These are phyloP conservation scores for Caenorhabditis doughertyi DNA, from an alignment of 2,888 invertebrate genomes.

Conservation along the genomic window DNA sequence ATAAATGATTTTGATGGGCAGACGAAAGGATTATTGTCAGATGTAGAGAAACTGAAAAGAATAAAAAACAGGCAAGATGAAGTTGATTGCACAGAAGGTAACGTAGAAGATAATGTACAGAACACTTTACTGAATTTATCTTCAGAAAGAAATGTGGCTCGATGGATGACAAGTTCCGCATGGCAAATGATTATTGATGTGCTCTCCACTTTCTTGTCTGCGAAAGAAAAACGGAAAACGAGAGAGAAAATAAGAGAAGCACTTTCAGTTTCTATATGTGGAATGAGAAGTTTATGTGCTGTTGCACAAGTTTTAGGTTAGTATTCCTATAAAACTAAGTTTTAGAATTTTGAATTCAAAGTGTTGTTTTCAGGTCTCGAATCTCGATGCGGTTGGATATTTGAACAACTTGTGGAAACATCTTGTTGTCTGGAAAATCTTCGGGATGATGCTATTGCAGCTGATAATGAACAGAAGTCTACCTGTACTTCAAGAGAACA, in stretches of 20 bases:
- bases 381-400: slow-evolving; percentile 90
- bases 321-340: background rate
- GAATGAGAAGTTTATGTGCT: slow-evolving; percentile 68
- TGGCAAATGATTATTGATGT: slow-evolving; percentile 72
- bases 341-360: no score
- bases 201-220: slow-evolving; percentile 70
- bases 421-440: slow-evolving; percentile 89
- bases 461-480: slow-evolving; percentile 73
- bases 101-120: no score
- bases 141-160: slow-evolving; percentile 65
- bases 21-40: slow-evolving; percentile 68
- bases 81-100: slow-evolving; percentile 36
- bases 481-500: slow-evolving; percentile 85
- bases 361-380: slow-evolving; percentile 29
- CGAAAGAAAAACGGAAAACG: slow-evolving; percentile 64
- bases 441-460: slow-evolving; percentile 67
- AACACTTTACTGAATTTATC: background rate
- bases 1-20: slow-evolving; percentile 71
- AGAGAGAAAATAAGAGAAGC: slow-evolving; percentile 70
- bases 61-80: slow-evolving; percentile 51
- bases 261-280: slow-evolving; percentile 69
- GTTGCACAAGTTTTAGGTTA: slow-evolving; percentile 70
- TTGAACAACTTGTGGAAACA: slow-evolving; percentile 91
- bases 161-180: slow-evolving; percentile 70
- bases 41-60: slow-evolving; percentile 67